A percentile compares a stretch with the other conserved stretches of the same genome.
phyloP scores from a whole-genome alignment of 2,888 invertebrate species.

The Meteorus colon region DNA sequence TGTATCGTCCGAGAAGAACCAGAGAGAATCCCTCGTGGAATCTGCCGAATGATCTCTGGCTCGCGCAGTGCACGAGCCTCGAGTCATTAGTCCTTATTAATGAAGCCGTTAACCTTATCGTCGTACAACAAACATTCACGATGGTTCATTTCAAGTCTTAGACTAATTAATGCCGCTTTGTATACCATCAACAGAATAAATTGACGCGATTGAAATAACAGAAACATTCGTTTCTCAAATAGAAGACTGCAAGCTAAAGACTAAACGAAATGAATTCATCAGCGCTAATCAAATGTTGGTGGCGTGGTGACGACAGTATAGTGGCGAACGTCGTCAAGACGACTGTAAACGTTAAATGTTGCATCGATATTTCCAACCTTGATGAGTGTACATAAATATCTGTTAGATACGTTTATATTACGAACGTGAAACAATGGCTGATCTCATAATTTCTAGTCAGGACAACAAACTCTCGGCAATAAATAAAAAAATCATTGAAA shows the following conservation, averaged over 20 bases:
- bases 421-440: conserved; percentile 59
- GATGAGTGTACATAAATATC: neutral
- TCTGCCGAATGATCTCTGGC: conserved; percentile 41
- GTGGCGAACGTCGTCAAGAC: conserved; percentile 14
- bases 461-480: conserved; percentile 77
- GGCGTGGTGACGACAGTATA: neutral
- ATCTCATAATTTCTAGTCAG: conserved; percentile 65
- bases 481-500: conserved; percentile 87
- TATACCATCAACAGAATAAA: conserved; percentile 40
- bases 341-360: conserved; percentile 24
- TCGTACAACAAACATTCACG: conserved; percentile 56
- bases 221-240: neutral
- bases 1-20: neutral
- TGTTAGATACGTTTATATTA: neutral
- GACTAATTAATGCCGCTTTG: conserved; percentile 48
- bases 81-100: conserved; percentile 64
- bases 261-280: neutral
- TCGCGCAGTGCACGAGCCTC: conserved; percentile 34
- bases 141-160: conserved; percentile 41
- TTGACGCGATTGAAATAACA: conserved; percentile 44
- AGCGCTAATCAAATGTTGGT: neutral
- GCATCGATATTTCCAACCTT: conserved; percentile 13
- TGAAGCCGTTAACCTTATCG: conserved; percentile 63
- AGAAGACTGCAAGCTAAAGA: neutral
- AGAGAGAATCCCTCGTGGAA: conserved; percentile 39